Conservation (phyloP, 2,888 invertebrate genomes). For the Acleris sparsana region DNA sequence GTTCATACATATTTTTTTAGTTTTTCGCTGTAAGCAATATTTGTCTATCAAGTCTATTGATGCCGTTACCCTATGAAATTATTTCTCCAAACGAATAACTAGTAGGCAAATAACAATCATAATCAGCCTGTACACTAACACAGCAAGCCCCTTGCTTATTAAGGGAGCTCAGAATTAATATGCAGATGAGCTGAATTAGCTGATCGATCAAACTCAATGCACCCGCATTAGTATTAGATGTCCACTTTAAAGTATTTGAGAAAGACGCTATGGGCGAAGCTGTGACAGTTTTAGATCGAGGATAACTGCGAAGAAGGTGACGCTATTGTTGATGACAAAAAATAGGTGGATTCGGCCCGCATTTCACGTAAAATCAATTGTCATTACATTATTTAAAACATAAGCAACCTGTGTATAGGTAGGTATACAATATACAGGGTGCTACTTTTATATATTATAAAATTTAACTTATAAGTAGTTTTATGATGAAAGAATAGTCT, state of each 20-base stretch:
- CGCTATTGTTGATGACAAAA: background rate
- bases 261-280: conserved; percentile 27
- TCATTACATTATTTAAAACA: too few species aligned
- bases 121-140: conserved; percentile 17
- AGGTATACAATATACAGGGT: too few species aligned
- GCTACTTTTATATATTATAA: too few species aligned
- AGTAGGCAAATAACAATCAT: background rate
- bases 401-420: background rate
- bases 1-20: too few species aligned
- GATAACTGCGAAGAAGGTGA: background rate
- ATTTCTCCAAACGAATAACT: background rate
- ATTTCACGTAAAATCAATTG: too few species aligned
- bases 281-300: background rate
- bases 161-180: conserved; percentile 62
- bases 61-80: background rate
- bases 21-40: too few species aligned
- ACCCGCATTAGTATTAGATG: conserved; percentile 66
- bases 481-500: background rate
- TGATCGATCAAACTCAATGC: conserved; percentile 72
- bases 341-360: too few species aligned
- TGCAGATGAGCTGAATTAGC: conserved; percentile 75
- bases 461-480: too few species aligned
- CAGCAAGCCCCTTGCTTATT: conserved; percentile 55
- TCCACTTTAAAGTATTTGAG: conserved; percentile 45
- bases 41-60: background rate